These are phyloP conservation scores for Suillia variegata DNA, from an alignment of 2,888 invertebrate genomes.

Conservation along the genomic window DNA sequence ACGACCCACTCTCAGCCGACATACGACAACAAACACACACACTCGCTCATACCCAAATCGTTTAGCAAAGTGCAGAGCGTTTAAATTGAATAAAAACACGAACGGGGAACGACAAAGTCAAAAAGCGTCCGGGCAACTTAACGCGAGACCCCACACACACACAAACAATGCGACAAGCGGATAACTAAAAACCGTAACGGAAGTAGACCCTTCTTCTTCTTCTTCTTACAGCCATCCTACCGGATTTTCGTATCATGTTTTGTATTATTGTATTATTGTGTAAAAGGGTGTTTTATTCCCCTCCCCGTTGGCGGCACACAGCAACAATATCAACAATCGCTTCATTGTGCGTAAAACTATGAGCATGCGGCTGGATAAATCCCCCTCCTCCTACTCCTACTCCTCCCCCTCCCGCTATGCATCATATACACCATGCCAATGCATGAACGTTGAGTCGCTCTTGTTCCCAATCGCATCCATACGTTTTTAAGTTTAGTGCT, in stretches of 20 bases:
- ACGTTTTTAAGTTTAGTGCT: constrained; percentile 51
- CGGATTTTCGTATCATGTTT: no score
- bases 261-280: no score
- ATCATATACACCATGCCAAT: not conserved
- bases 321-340: constrained; percentile 32
- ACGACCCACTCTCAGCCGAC: no score
- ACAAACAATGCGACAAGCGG: not conserved
- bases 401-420: not conserved
- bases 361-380: not conserved
- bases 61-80: not conserved
- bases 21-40: constrained; percentile 2
- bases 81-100: constrained; percentile 51
- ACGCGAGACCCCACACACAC: constrained; percentile 13
- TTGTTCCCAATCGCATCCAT: constrained; percentile 47
- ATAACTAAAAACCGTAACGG: constrained; percentile 44
- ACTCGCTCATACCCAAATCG: not conserved
- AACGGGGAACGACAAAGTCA: no score
- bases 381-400: not conserved
- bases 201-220: no score
- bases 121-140: constrained; percentile 32
- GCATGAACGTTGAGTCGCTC: not conserved
- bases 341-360: constrained; percentile 26
- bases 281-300: constrained; percentile 11
- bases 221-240: no score
- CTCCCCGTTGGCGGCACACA: constrained; percentile 2